These are phyloP conservation scores for Neoseiulus cucumeris DNA, from an alignment of 1,140 invertebrate species.

Conservation along the genomic window DNA sequence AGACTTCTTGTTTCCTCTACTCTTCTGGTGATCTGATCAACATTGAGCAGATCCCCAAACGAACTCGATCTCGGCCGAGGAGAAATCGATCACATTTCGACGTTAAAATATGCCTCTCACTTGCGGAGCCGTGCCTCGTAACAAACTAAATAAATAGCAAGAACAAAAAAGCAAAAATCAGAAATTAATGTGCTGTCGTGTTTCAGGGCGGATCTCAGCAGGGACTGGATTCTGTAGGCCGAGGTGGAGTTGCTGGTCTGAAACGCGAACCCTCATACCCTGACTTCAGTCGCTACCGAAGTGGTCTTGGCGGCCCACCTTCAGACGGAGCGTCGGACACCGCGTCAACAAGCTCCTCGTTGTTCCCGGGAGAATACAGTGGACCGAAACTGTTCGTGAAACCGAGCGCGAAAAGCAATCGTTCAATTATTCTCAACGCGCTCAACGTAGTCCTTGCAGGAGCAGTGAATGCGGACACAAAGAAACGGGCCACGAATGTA, in stretches of 20 bases:
- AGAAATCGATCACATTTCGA: no score
- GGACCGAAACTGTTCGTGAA: conserved; percentile 91
- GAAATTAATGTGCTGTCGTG: no score
- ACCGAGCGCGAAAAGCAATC: conserved; percentile 84
- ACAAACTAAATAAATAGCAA: no score
- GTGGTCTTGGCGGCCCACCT: conserved; percentile 14
- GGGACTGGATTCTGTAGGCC: conserved; percentile 8
- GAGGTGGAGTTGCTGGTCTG: not conserved
- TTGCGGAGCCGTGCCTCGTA: no score
- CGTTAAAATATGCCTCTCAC: no score
- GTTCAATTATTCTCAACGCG: conserved; percentile 88
- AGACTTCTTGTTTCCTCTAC: no score
- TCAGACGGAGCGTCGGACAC: conserved; percentile 20
- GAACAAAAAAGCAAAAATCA: no score
- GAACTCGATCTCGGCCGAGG: no score
- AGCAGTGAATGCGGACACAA: conserved; percentile 78
- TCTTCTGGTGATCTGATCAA: no score
- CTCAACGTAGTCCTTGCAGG: conserved; percentile 96
- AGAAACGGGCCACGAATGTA: conserved; percentile 67
- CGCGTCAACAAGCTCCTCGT: conserved; percentile 16
- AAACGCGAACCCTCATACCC: conserved; percentile 5
- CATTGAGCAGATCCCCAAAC: no score
- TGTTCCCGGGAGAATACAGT: conserved; percentile 20
- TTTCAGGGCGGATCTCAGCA: conserved; percentile 10
- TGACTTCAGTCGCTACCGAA: conserved; percentile 11